Evolutionary conservation across 2,797 vertebrate genomes (phyloP).

Genomic region (Eulemur albifrons): DNA sequence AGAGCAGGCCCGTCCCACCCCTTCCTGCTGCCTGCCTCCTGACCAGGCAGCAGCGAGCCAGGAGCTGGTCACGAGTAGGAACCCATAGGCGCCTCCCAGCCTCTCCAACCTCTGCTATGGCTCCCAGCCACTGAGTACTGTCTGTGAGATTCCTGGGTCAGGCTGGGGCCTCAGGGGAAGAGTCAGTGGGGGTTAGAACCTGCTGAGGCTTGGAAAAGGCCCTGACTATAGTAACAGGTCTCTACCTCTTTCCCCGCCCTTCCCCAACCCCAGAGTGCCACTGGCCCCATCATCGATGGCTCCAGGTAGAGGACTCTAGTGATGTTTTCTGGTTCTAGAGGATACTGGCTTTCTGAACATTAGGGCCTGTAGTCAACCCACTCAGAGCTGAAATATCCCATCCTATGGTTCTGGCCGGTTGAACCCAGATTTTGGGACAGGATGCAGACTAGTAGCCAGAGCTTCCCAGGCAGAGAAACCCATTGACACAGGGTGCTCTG

Average conservation of each 20-base stretch:
- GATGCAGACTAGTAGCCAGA: background rate
- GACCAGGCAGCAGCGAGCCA: background rate
- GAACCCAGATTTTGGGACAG: background rate
- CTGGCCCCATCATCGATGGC: background rate
- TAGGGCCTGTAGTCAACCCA: background rate
- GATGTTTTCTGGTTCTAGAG: background rate
- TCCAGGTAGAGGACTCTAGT: background rate
- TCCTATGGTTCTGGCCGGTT: background rate
- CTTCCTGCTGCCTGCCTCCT: background rate
- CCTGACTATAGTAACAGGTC: background rate
- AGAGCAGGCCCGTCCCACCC: background rate
- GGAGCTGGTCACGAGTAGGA: background rate
- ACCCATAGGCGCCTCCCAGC: background rate
- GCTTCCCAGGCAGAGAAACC: background rate
- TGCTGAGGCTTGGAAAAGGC: background rate
- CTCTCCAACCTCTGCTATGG: background rate
- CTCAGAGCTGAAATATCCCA: background rate
- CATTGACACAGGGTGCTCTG: background rate
- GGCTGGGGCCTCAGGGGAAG: background rate
- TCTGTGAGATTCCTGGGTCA: background rate
- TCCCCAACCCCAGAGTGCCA: background rate
- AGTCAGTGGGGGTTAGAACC: background rate
- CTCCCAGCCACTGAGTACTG: background rate
- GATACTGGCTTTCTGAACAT: background rate
- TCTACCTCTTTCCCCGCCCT: background rate